Percentiles rank a stretch among this genome's conserved stretches.
These are phyloP conservation scores for Cotesia vestalis DNA, from an alignment of 1,140 invertebrate genomes.

Conservation along the genomic window DNA sequence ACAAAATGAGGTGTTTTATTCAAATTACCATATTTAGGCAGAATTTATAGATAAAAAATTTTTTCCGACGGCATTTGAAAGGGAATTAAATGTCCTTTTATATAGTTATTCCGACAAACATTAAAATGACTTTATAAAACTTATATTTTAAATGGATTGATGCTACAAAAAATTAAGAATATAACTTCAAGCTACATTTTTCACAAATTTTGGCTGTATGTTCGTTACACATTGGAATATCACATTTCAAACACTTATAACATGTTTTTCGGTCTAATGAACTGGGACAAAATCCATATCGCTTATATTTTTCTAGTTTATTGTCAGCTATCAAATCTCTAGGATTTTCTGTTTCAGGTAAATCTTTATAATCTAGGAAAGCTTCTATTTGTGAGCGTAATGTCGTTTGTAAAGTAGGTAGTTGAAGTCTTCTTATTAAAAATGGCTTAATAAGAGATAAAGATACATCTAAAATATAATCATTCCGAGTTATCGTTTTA, in stretches of 20 bases:
- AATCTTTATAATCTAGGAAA: not conserved
- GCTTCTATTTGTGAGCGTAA: not conserved
- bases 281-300: not conserved
- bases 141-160: not conserved
- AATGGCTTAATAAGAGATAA: slow-evolving; percentile 1
- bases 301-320: not conserved
- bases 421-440: not conserved
- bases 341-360: not conserved
- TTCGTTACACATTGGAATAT: not conserved
- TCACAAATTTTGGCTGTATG: slow-evolving; percentile 8
- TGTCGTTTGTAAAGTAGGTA: not conserved
- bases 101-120: not conserved
- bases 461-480: not conserved
- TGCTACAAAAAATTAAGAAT: slow-evolving; percentile 3
- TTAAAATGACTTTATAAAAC: not conserved
- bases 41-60: no score
- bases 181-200: not conserved
- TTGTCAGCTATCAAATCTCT: not conserved
- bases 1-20: no score
- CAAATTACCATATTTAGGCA: no score
- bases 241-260: not conserved
- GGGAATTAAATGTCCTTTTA: no score
- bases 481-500: not conserved
- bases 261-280: not conserved
- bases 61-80: no score